Evolutionary conservation across 1,140 invertebrate genomes (phyloP).

Genomic region (Micrasema minimum): DNA sequence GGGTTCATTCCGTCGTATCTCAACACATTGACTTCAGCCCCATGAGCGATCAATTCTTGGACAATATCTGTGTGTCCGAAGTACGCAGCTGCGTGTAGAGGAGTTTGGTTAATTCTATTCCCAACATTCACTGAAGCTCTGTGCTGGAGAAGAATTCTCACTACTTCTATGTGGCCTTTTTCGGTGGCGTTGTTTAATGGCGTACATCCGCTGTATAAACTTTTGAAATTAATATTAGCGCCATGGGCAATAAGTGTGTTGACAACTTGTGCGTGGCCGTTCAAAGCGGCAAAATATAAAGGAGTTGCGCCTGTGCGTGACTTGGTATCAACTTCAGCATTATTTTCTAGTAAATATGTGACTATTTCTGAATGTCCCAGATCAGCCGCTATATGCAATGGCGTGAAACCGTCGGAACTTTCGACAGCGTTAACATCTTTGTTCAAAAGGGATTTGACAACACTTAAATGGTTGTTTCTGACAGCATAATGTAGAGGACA

Average conservation of each 20-base stretch:
- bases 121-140: constrained; percentile 1
- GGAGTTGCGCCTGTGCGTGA: background rate
- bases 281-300: background rate
- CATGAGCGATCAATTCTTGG: background rate
- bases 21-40: constrained; percentile 5
- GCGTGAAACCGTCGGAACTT: constrained; percentile 85
- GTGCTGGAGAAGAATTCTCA: background rate
- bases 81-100: background rate
- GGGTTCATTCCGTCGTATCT: background rate
- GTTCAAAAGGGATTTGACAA: constrained; percentile 87
- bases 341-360: constrained; percentile 81
- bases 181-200: constrained; percentile 11
- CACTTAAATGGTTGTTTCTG: constrained; percentile 92
- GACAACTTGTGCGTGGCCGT: background rate
- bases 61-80: constrained; percentile 8
- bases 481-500: constrained; percentile 94
- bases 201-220: background rate
- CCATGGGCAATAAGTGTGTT: background rate
- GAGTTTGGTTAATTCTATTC: background rate
- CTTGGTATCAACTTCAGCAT: constrained; percentile 70
- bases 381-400: constrained; percentile 87
- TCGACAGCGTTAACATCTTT: constrained; percentile 80
- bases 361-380: constrained; percentile 90
- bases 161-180: constrained; percentile 1
- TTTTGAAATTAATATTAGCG: background rate